Conservation (phyloP, 2,113 vertebrate genomes). For the Melanerpes formicivorus region DNA sequence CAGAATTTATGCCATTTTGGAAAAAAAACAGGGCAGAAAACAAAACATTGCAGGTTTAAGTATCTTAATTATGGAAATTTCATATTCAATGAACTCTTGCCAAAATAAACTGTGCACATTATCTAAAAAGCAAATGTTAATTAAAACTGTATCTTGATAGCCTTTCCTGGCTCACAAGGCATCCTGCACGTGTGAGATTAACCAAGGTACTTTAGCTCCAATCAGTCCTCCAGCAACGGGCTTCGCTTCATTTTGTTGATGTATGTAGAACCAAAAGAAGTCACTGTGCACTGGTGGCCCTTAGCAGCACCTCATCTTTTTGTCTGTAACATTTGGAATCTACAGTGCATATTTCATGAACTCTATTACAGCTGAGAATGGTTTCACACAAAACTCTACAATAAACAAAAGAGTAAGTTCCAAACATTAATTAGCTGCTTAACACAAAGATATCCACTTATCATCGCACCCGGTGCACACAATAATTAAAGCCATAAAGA, state of each 20-base stretch:
- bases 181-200: slow-evolving; percentile 69
- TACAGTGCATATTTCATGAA: slow-evolving; percentile 56
- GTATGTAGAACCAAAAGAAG: slow-evolving; percentile 59
- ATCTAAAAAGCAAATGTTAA: slow-evolving; percentile 81
- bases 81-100: slow-evolving; percentile 76
- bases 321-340: slow-evolving; percentile 30
- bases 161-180: slow-evolving; percentile 63
- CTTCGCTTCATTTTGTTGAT: slow-evolving; percentile 66
- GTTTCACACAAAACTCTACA: slow-evolving; percentile 3
- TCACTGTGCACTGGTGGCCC: slow-evolving; percentile 28
- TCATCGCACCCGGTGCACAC: not conserved
- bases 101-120: slow-evolving; percentile 79
- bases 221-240: slow-evolving; percentile 54
- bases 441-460: slow-evolving; percentile 56
- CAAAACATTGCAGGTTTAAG: slow-evolving; percentile 76
- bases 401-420: slow-evolving; percentile 58
- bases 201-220: slow-evolving; percentile 64
- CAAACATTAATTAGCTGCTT: slow-evolving; percentile 73
- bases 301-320: slow-evolving; percentile 58
- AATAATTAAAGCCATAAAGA: slow-evolving; percentile 67
- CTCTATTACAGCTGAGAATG: slow-evolving; percentile 13
- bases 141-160: slow-evolving; percentile 80
- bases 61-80: slow-evolving; percentile 79
- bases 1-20: slow-evolving; percentile 64
- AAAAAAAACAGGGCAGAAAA: slow-evolving; percentile 65